Percentiles rank a stretch among this genome's conserved stretches.
phyloP scores from a whole-genome alignment of 2,113 vertebrate genomes.

The Mystacornis crossleyi region DNA sequence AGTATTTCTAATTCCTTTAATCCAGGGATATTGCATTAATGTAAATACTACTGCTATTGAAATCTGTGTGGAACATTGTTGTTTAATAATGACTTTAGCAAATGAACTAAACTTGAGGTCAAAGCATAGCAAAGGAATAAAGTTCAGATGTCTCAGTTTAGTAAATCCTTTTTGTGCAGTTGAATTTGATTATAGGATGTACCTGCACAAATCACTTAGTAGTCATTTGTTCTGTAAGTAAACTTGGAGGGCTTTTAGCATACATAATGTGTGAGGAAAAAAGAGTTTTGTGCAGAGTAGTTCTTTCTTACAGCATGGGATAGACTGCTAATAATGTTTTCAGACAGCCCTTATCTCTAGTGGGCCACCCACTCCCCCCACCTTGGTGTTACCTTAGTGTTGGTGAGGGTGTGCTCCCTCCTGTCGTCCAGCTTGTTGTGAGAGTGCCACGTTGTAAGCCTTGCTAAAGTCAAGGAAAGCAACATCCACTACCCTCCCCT shows the following conservation, averaged over 20 bases:
- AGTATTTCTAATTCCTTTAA: conserved; percentile 33
- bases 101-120: conserved; percentile 18
- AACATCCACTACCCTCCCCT: not conserved
- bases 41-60: not conserved
- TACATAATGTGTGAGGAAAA: not conserved
- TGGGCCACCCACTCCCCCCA: fast-evolving
- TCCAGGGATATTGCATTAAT: not conserved
- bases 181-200: conserved; percentile 15
- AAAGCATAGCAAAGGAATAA: not conserved
- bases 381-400: not conserved
- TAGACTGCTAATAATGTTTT: not conserved
- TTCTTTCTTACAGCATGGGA: not conserved
- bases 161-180: conserved; percentile 12
- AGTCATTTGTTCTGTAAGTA: conserved; percentile 2
- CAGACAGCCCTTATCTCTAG: not conserved
- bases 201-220: conserved; percentile 1
- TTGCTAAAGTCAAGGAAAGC: not conserved
- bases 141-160: conserved; percentile 1
- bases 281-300: not conserved
- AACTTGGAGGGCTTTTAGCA: not conserved
- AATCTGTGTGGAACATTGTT: not conserved
- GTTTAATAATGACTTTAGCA: conserved; percentile 37
- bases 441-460: not conserved
- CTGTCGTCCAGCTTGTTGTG: not conserved
- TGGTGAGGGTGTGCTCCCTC: not conserved